Evolutionary conservation across 2,797 vertebrate species (phyloP).

Genomic region (Pteropus rufus): DNA sequence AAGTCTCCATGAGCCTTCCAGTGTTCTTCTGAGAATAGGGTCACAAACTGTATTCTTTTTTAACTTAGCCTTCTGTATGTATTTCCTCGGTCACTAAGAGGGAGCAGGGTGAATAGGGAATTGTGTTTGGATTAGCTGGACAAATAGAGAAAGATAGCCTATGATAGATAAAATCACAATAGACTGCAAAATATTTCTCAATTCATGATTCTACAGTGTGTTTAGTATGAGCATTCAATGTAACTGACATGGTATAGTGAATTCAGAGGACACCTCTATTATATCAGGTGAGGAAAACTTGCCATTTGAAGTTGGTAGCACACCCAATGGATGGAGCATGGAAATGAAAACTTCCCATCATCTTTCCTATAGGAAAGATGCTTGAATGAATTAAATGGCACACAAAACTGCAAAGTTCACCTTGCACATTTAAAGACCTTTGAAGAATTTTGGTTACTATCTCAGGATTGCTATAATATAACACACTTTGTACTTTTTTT

Average conservation of each 20-base stretch:
- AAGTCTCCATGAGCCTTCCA: not conserved
- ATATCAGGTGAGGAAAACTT: not conserved
- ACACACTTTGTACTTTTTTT: not conserved
- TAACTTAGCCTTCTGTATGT: not conserved
- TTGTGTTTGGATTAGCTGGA: not conserved
- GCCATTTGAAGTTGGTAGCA: not conserved
- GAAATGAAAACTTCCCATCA: not conserved
- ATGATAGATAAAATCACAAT: not conserved
- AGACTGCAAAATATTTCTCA: not conserved
- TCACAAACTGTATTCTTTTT: not conserved
- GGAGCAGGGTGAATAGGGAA: not conserved
- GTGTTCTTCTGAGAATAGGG: not conserved
- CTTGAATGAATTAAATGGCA: not conserved
- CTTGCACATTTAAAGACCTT: not conserved
- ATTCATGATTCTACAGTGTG: not conserved
- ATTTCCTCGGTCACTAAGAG: not conserved
- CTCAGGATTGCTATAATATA: not conserved
- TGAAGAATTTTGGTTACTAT: not conserved
- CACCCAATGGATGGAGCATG: not conserved
- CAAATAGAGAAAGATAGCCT: not conserved
- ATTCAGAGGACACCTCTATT: not conserved
- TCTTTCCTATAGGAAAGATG: not conserved
- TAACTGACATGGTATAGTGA: not conserved
- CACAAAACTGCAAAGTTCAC: not conserved
- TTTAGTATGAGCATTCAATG: not conserved